phyloP scores from a whole-genome alignment of 2,888 invertebrate genomes.

The Podotricha telesiphe region DNA sequence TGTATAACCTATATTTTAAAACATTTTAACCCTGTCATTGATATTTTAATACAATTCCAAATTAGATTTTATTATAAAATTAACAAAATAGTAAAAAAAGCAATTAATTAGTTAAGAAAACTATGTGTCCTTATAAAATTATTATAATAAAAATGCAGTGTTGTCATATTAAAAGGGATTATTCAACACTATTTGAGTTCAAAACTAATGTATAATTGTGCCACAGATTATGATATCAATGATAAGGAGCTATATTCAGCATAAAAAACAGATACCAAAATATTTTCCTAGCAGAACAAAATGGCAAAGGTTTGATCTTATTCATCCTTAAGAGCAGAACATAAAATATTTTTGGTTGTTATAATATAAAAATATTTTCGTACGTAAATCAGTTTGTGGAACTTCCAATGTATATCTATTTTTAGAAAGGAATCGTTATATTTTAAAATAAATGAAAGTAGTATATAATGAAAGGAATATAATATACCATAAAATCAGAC shows the following conservation, averaged over 20 bases:
- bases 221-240: slow-evolving; percentile 25
- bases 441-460: slow-evolving; percentile 4
- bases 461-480: too few relatives aligned
- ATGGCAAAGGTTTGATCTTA: neutral
- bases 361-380: slow-evolving; percentile 16
- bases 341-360: slow-evolving; percentile 11
- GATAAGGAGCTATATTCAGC: neutral
- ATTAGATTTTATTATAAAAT: slow-evolving; percentile 20
- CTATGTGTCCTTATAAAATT: slow-evolving; percentile 24
- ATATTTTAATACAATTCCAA: slow-evolving; percentile 14
- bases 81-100: neutral
- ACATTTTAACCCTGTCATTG: slow-evolving; percentile 19
- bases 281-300: slow-evolving; percentile 17
- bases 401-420: neutral
- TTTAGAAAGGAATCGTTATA: slow-evolving; percentile 1
- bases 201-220: neutral
- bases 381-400: neutral
- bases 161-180: neutral
- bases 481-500: too few relatives aligned
- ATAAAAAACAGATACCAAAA: neutral
- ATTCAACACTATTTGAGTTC: neutral
- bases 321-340: neutral
- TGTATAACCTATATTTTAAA: neutral
- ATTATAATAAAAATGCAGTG: slow-evolving; percentile 1
- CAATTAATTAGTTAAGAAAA: slow-evolving; percentile 11